Base-by-base conservation (phyloP, 92 coral and sea anemone genomes). In the Meandrina meandrites region DNA sequence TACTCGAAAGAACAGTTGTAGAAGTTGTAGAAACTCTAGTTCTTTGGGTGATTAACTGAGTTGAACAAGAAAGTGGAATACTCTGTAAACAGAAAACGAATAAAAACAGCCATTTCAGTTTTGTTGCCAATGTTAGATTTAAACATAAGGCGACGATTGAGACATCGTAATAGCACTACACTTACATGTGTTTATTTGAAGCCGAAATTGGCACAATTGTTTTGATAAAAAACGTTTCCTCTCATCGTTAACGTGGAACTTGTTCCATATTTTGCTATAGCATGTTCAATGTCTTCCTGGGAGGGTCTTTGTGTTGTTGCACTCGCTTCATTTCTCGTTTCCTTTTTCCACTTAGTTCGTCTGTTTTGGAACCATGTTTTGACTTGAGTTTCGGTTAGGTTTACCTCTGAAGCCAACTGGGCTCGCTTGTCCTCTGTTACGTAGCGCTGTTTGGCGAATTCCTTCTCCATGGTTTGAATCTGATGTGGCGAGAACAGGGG, bases 351-450 rank as follows among this genome's bases (percentile, higher is more conserved):
- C 81, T 89, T 89, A 34, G 91, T 89, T 53, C 89, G 81, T 37
- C 91, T 68, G 57, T 84, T 89, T 84, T 84, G 91, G 80, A 89
- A 89, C 91, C 91, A 89, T 6, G 91, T 89, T 73, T 89, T 89
- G 18, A 89, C 91, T 79, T 89, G 91, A 21, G 89, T 85, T 79
- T 89, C 91, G 56, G 91, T 89, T 51, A 89, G 79, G 21, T 84
- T 89, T 28, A 89, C 56, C 34, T 84, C 89, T 71, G 75, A 74
- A 30, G 91, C 81, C 75, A 89, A 68, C 79, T 77, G 77, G 7
- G 81, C 81, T 78, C 91, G 84, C 70, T 84, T 89, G 17, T 86
- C 91, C 40, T 89, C 88, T 0, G 89, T 84, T 57, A 89, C 40
- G 75, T 89, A 89, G 56, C 79, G 79, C 57, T 89, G 84, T 58